Base-by-base conservation (phyloP, 2,888 invertebrate species). In the Calameuta filiformis region DNA sequence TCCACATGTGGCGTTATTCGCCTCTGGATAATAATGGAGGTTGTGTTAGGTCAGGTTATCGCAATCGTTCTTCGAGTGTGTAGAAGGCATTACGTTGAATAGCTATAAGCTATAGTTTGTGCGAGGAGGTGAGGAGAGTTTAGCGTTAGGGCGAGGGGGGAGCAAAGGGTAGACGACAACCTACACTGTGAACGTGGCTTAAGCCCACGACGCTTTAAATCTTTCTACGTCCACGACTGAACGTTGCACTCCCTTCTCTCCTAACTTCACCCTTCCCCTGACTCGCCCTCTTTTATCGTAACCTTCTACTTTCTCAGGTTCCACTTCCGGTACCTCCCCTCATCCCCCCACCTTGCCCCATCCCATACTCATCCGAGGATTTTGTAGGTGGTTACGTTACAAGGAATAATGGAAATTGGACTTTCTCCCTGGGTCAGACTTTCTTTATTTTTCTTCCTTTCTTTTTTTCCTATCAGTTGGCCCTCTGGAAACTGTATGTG, bases 321-420 rank as follows among this genome's bases (percentile, higher is more conserved):
- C 56, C 56, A 56, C 56, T 56, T 56, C 56, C 56, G 56, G 23
- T 9, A 2, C 23, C 56, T 23, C 56, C 4, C 35, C 35, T 12
- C 35, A 3, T 12, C 6, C 56, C 23, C 33, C 56, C 56, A 56
- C 56, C 0, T 6, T 9, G 9, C 56, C 23, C 23, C 56, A 2
- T 23, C 56, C 56, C 56, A 23, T 6, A 23, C 56, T 2, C 56
- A 56, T 56, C 23, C 56, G 23, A 56, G 56, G 56, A 56, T 56
- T 56, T 56, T 56, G 23, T 56, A 56, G 56, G 75, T 75, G 76
- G 80, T 73, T 35, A 37, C 81, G 69, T 83, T 82, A 80, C 74
- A 78, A 79, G 73, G 76, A 79, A 74, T 56, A 56, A 56, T 56
- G 56, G 56, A 56, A 56, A 56, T 56, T 56, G 56, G 23, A 56